Evolutionary conservation across 1,140 invertebrate genomes (phyloP).

Genomic region (Heliconius eleuchia): DNA sequence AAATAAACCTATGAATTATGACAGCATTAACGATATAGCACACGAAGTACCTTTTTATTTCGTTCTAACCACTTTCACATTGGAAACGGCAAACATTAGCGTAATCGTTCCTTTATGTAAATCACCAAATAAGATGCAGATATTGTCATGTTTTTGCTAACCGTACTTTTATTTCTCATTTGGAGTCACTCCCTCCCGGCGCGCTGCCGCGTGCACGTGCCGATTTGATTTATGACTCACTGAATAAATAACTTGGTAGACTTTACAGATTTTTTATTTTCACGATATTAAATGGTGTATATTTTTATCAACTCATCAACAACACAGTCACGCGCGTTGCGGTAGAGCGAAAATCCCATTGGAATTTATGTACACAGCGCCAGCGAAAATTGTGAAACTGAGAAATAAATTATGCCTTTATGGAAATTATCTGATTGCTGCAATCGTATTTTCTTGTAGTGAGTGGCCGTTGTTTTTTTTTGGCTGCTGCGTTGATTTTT

Average conservation of each 20-base stretch:
- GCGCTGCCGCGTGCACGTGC: constrained; percentile 58
- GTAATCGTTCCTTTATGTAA: constrained; percentile 7
- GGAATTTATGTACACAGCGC: constrained; percentile 29
- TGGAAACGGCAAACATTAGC: neutral
- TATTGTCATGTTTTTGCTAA: constrained; percentile 35
- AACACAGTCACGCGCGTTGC: constrained; percentile 40
- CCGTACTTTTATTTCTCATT: constrained; percentile 34
- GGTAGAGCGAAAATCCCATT: constrained; percentile 28
- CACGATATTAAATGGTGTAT: constrained; percentile 37
- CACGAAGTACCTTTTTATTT: neutral
- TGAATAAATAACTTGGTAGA: constrained; percentile 68
- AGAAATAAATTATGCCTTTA: constrained; percentile 26
- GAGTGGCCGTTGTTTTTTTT: neutral
- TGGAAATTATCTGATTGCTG: constrained; percentile 19
- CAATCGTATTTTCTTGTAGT: constrained; percentile 10
- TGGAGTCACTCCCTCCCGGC: constrained; percentile 34
- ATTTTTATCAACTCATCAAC: constrained; percentile 45
- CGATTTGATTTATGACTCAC: constrained; percentile 70
- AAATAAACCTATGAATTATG: neutral
- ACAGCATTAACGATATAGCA: neutral
- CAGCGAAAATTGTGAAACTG: constrained; percentile 28
- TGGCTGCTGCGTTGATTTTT: neutral
- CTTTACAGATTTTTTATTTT: constrained; percentile 45
- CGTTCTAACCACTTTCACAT: neutral
- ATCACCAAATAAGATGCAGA: constrained; percentile 20